Evolutionary conservation across 1,140 invertebrate genomes (phyloP), one percentile per base, ranked within the genome.

Genomic region (Dinoponera quadriceps): DNA sequence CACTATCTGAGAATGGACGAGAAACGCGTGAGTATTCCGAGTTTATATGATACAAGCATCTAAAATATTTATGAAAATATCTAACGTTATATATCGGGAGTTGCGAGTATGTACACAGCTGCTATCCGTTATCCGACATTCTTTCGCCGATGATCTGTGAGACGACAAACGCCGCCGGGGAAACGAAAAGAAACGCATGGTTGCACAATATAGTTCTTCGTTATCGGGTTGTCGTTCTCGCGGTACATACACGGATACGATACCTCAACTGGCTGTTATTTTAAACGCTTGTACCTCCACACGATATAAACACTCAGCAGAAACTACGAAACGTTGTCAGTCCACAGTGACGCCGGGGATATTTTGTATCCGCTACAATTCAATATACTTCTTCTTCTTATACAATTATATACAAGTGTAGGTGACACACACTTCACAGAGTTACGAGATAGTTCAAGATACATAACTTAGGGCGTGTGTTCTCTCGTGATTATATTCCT

Each of bases 201-300:
- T 44, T 44, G 9, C 38, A 44, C 9, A 44, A 44, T 44, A 44
- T 3, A 2, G 33, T 44, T 44, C 38, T 44, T 44, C 38, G 14
- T 20, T 11, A 22, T 44, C 18, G 22, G 33, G 20, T 13, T 44
- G 18, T 27, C 4, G n/a, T n/a, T 22, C 11, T 20, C n/a, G 20
- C 20, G 54, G n/a, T 20, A 55, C 3, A 20, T 20, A 55, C 27
- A 18, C 22, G 16, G 48, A 4, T 51, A 33, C n/a, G 4, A 14
- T 54, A 20, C 55, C 27, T 20, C 29, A 14, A n/a, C 7, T 18
- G 20, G 4, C 20, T 74, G 29, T 83, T 51, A 80, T 68, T 84
- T 84, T 84, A 80, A 69, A 80, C 75, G 65, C 54, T 84, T 80
- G 74, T 84, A 84, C 20, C 20, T 57, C 48, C 48, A 14, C 59